Percentiles rank a stretch among this genome's conserved stretches.
These are phyloP conservation scores for Sinella curviseta DNA, from an alignment of 1,140 invertebrate genomes.

Conservation along the genomic window DNA sequence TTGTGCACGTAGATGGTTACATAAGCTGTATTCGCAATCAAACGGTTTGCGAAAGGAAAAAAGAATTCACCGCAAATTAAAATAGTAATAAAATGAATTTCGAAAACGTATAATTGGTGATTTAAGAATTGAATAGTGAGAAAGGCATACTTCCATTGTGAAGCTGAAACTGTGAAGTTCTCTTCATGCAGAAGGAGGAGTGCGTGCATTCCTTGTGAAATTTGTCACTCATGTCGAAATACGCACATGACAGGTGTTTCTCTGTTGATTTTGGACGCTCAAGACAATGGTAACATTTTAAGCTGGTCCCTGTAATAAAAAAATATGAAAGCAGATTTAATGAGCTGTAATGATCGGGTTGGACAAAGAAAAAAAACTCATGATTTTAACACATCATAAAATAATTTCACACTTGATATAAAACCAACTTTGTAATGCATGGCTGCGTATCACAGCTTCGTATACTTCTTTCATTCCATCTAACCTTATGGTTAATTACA, in stretches of 20 bases:
- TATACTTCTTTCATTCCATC: no score
- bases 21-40: constrained; percentile 5
- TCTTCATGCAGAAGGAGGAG: constrained; percentile 36
- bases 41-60: no score
- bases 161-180: constrained; percentile 33
- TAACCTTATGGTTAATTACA: no score
- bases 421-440: no score
- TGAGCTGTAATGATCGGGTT: neutral
- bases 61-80: neutral
- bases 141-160: constrained; percentile 34
- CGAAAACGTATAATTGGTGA: neutral
- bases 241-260: constrained; percentile 32
- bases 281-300: constrained; percentile 37
- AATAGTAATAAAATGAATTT: neutral
- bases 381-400: constrained; percentile 12
- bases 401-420: neutral
- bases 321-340: neutral
- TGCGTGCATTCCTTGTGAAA: constrained; percentile 34
- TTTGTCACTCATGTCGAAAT: constrained; percentile 31
- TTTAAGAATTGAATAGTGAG: neutral
- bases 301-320: constrained; percentile 4
- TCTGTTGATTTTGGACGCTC: constrained; percentile 35
- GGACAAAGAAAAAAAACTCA: neutral
- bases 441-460: no score
- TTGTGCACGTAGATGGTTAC: constrained; percentile 27